Conservation (phyloP, 2,113 vertebrate species). For the Podarcis cretensis region DNA sequence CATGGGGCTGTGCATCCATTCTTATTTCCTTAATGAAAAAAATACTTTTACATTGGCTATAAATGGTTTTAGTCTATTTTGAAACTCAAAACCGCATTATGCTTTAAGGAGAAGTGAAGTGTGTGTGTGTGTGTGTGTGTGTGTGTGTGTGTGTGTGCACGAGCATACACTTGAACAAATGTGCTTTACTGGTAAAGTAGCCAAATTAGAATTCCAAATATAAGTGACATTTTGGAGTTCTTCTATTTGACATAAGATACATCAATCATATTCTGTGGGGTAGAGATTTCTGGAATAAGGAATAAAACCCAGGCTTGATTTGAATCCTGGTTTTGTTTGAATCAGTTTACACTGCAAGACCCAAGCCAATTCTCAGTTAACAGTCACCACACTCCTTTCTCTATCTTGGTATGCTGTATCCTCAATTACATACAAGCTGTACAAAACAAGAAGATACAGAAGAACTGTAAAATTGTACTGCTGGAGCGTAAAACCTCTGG, state of each 20-base stretch:
- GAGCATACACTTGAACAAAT: no score
- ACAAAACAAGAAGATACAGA: background rate
- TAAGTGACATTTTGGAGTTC: background rate
- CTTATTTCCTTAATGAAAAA: background rate
- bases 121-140: background rate
- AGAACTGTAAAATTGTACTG: background rate
- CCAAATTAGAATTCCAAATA: conserved; percentile 9
- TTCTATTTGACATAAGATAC: background rate
- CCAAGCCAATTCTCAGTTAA: no score
- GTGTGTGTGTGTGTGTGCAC: no score
- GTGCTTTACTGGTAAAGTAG: background rate
- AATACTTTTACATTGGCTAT: background rate
- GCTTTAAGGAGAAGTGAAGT: background rate
- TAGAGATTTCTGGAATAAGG: background rate
- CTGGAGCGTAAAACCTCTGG: background rate
- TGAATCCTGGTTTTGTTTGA: background rate
- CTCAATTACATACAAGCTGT: background rate
- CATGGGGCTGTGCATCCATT: background rate
- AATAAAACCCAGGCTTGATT: background rate
- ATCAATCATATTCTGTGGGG: background rate
- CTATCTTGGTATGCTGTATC: background rate
- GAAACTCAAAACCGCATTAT: background rate
- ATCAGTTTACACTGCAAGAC: no score
- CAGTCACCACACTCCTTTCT: background rate
- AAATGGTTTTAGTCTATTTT: background rate